Conservation (phyloP, 2,888 invertebrate species). For the Apodemia mormo region DNA sequence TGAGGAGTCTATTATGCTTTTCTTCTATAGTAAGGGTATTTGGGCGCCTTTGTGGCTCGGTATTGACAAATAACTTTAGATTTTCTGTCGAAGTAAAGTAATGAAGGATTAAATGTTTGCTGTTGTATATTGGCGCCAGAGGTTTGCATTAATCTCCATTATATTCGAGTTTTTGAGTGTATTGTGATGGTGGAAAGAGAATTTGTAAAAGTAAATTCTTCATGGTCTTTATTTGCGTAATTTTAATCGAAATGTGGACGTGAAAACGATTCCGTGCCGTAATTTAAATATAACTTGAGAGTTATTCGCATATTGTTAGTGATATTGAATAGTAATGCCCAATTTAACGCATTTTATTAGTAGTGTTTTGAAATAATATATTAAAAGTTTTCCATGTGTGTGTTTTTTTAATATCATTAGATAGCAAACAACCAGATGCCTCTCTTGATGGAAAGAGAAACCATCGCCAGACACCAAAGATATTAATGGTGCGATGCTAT, state of each 20-base stretch:
- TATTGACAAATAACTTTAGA: conserved; percentile 81
- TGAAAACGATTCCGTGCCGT: no score
- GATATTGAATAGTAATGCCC: no score
- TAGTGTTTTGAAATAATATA: no score
- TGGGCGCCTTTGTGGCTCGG: conserved; percentile 77
- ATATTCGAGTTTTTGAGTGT: neutral
- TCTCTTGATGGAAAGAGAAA: no score
- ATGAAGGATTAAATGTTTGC: conserved; percentile 64
- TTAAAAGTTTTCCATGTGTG: no score
- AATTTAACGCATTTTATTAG: no score
- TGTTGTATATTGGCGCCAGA: conserved; percentile 18
- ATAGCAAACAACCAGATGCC: no score
- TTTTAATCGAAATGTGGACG: neutral
- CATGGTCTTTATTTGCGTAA: conserved; percentile 9
- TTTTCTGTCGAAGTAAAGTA: conserved; percentile 73
- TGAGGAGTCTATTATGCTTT: conserved; percentile 79
- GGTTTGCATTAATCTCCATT: conserved; percentile 10
- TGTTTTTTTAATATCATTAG: no score
- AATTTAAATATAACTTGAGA: no score
- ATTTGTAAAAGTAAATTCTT: neutral
- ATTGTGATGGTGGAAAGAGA: neutral
- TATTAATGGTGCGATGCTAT: no score
- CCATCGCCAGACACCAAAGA: no score
- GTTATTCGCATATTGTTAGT: no score
- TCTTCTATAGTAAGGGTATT: conserved; percentile 76